Conservation (phyloP, 2,113 vertebrate species). For the Engystomops pustulosus region DNA sequence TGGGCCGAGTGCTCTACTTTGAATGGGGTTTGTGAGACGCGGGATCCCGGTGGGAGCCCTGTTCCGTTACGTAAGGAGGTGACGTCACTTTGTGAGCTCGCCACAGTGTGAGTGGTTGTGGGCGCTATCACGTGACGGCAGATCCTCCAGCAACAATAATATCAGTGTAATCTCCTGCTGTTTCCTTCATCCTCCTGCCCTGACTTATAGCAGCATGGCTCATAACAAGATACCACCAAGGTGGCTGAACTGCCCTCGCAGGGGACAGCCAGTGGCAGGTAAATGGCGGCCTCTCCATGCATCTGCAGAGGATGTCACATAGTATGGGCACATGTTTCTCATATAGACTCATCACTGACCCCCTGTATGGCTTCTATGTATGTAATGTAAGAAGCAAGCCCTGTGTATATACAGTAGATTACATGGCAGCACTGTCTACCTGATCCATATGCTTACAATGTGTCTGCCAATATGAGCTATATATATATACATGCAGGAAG, state of each 20-base stretch:
- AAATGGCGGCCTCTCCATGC: too few species aligned
- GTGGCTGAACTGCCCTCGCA: constrained; percentile 92
- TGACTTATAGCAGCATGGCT: constrained; percentile 75
- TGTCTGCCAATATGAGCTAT: too few species aligned
- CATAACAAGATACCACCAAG: constrained; percentile 91
- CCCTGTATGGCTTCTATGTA: too few species aligned
- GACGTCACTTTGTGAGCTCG: constrained; percentile 13
- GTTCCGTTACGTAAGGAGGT: background rate
- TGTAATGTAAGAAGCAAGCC: too few species aligned
- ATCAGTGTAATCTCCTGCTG: background rate
- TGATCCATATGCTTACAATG: too few species aligned
- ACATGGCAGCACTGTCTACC: too few species aligned
- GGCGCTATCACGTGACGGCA: constrained; percentile 28
- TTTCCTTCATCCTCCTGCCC: background rate
- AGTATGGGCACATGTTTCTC: too few species aligned
- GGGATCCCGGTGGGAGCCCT: constrained; percentile 25
- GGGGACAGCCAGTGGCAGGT: constrained; percentile 94
- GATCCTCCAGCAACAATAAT: constrained; percentile 25
- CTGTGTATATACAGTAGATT: too few species aligned
- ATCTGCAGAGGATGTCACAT: too few species aligned
- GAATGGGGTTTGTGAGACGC: constrained; percentile 30
- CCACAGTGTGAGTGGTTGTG: constrained; percentile 6
- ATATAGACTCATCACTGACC: too few species aligned
- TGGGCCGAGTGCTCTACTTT: constrained; percentile 31
- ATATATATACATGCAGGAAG: too few species aligned